Conservation (phyloP, 2,888 invertebrate species). For the Dasysyrphus albostriatus region DNA sequence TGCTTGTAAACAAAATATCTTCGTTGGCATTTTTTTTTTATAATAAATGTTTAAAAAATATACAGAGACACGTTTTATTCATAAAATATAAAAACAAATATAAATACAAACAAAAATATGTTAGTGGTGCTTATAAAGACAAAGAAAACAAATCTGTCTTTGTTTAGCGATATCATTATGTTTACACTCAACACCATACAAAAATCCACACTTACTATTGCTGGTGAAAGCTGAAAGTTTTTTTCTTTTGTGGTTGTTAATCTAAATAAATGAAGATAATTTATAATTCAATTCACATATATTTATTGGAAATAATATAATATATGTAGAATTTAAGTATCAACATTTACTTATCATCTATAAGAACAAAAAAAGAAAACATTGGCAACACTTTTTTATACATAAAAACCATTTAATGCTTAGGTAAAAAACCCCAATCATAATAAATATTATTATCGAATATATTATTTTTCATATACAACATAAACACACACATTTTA, state of each 20-base stretch:
- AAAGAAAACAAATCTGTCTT: constrained; percentile 29
- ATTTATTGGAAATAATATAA: not conserved
- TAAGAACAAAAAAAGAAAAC: constrained; percentile 28
- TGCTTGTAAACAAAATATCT: constrained; percentile 50
- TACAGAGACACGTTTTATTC: constrained; percentile 36
- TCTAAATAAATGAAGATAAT: constrained; percentile 32
- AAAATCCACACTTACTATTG: constrained; percentile 32
- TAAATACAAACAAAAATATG: constrained; percentile 17
- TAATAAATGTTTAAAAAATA: constrained; percentile 43
- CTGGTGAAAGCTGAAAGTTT: constrained; percentile 8
- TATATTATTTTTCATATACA: constrained; percentile 55
- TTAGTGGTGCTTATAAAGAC: constrained; percentile 60
- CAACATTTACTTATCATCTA: constrained; percentile 45
- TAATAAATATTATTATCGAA: constrained; percentile 28
- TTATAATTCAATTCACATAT: not conserved
- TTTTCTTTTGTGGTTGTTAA: constrained; percentile 19
- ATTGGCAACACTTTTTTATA: constrained; percentile 64
- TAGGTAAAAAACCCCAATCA: constrained; percentile 44
- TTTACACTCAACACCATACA: constrained; percentile 31
- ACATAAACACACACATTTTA: constrained; percentile 21
- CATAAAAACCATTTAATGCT: constrained; percentile 61
- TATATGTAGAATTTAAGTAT: constrained; percentile 48
- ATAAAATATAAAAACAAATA: constrained; percentile 18
- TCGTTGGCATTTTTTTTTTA: constrained; percentile 45
- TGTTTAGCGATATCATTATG: constrained; percentile 38